Percentiles rank a stretch among this genome's conserved stretches.
Conservation (phyloP, 2,888 invertebrate genomes). For the Drosophila longiperda region DNA sequence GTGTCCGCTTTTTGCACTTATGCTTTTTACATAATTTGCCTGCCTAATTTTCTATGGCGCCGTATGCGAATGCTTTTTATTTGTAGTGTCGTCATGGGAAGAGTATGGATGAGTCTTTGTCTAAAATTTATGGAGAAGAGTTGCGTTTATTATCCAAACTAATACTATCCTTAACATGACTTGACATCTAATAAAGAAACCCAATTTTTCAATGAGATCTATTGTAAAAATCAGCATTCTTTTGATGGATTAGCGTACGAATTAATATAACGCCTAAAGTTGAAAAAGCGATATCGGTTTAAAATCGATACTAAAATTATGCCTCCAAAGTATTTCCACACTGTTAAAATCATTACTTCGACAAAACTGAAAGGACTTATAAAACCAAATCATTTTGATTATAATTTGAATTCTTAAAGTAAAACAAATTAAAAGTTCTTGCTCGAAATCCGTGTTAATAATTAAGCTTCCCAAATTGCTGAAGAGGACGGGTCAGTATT, state of each 20-base stretch:
- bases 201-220: background rate
- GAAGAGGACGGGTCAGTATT: no score
- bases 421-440: no score
- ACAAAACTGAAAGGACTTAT: background rate
- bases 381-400: no score
- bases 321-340: background rate
- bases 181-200: background rate
- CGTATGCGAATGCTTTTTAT: slow-evolving; percentile 15
- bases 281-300: background rate
- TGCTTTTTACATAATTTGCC: slow-evolving; percentile 71
- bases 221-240: background rate
- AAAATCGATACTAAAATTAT: no score
- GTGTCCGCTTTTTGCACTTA: slow-evolving; percentile 77
- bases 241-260: background rate
- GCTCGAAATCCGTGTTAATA: no score
- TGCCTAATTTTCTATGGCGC: slow-evolving; percentile 56
- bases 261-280: background rate
- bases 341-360: background rate
- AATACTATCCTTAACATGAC: background rate
- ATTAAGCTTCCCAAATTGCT: no score
- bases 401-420: no score
- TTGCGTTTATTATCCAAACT: background rate
- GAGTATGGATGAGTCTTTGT: background rate
- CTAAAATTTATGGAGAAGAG: background rate
- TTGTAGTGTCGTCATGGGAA: background rate